Evolutionary conservation across 1,140 invertebrate species (phyloP).

Genomic region (Formica exsecta): DNA sequence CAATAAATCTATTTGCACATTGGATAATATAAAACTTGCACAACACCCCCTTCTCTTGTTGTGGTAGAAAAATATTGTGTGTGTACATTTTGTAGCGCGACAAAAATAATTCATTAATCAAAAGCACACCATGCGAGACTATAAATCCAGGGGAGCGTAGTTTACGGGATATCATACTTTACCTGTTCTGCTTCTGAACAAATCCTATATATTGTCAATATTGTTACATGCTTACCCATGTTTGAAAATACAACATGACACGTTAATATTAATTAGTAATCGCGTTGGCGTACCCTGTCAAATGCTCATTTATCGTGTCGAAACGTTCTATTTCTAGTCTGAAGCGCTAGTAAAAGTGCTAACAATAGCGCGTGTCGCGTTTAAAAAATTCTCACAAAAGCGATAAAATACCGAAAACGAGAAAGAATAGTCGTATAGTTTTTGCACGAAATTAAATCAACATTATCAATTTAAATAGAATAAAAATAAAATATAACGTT

Average conservation of each 20-base stretch:
- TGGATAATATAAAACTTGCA: background rate
- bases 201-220: conserved; percentile 54
- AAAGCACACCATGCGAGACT: background rate
- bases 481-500: background rate
- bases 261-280: conserved; percentile 54
- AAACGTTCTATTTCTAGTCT: conserved; percentile 9
- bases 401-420: background rate
- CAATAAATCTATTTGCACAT: background rate
- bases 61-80: conserved; percentile 17
- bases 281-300: conserved; percentile 1
- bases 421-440: background rate
- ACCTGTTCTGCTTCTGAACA: background rate
- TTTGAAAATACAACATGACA: conserved; percentile 27
- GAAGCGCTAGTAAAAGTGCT: background rate
- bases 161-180: conserved; percentile 30
- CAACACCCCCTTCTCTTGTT: background rate
- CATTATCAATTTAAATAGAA: background rate
- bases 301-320: background rate
- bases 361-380: background rate
- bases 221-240: conserved; percentile 38
- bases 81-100: background rate
- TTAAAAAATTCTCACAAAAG: background rate
- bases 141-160: conserved; percentile 8
- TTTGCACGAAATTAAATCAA: background rate
- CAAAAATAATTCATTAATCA: conserved; percentile 46